A percentile compares a stretch with the other conserved stretches of the same genome.
These are phyloP conservation scores for Drosophila obscura DNA, from an alignment of 1,140 invertebrate species.

Conservation along the genomic window DNA sequence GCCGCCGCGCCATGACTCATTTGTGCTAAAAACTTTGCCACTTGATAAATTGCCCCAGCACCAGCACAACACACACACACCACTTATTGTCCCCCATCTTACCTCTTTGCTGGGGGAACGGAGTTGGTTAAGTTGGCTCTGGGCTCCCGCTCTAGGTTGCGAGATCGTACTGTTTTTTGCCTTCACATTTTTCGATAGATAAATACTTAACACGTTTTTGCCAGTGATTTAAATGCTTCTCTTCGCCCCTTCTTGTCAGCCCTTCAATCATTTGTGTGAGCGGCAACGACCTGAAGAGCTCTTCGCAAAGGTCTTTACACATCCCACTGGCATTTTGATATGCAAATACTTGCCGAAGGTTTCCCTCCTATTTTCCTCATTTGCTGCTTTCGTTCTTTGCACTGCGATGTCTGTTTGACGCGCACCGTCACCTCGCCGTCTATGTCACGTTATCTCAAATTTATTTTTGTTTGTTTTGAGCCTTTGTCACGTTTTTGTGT, in stretches of 20 bases:
- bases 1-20: conserved; percentile 60
- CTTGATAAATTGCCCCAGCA: conserved; percentile 72
- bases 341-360: conserved; percentile 64
- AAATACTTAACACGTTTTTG: conserved; percentile 80
- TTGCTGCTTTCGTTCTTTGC: conserved; percentile 36
- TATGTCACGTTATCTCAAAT: conserved; percentile 65
- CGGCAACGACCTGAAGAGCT: conserved; percentile 2
- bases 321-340: conserved; percentile 55
- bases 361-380: conserved; percentile 41
- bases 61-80: conserved; percentile 25
- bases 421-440: not conserved
- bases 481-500: conserved; percentile 70
- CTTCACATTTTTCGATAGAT: conserved; percentile 67
- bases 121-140: conserved; percentile 12
- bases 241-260: conserved; percentile 44
- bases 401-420: conserved; percentile 37
- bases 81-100: conserved; percentile 18
- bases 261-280: conserved; percentile 63
- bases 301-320: conserved; percentile 2
- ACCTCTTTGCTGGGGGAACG: conserved; percentile 22
- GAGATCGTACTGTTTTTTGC: conserved; percentile 22
- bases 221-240: conserved; percentile 59
- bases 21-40: conserved; percentile 75
- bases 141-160: conserved; percentile 4
- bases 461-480: conserved; percentile 68